Percentiles rank a stretch among this genome's conserved stretches.
These are phyloP conservation scores for Chymomyza procnemis DNA, from an alignment of 2,888 invertebrate species.

Conservation along the genomic window DNA sequence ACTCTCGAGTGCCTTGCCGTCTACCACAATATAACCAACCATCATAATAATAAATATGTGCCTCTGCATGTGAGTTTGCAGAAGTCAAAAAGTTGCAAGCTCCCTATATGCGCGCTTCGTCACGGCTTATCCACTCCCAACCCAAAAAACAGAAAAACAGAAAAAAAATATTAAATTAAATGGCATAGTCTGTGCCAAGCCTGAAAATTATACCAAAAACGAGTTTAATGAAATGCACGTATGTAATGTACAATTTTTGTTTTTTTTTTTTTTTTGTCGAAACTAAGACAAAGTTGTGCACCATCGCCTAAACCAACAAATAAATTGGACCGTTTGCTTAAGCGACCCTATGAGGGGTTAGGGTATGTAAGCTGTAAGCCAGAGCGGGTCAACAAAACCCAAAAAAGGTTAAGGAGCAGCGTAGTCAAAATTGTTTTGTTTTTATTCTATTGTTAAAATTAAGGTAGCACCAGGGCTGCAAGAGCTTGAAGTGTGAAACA, in stretches of 20 bases:
- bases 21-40: background rate
- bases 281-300: slow-evolving; percentile 5
- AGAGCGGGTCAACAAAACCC: background rate
- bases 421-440: background rate
- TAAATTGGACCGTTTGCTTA: background rate
- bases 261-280: too few relatives aligned
- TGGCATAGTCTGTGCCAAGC: background rate
- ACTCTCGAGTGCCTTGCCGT: background rate
- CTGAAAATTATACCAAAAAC: background rate
- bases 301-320: slow-evolving; percentile 20
- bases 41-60: background rate
- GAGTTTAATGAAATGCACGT: background rate
- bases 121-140: background rate
- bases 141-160: too few relatives aligned
- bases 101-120: background rate
- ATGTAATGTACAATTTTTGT: background rate
- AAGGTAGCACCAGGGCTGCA: background rate
- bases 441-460: background rate
- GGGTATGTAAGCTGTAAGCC: too few relatives aligned
- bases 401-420: background rate
- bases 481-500: too few relatives aligned
- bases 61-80: background rate
- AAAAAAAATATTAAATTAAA: background rate
- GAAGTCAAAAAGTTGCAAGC: slow-evolving; percentile 13
- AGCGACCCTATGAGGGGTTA: background rate